Evolutionary conservation across 1,140 invertebrate species (phyloP), one percentile per base, ranked within the genome.

Genomic region (Scaptomyza graminum): DNA sequence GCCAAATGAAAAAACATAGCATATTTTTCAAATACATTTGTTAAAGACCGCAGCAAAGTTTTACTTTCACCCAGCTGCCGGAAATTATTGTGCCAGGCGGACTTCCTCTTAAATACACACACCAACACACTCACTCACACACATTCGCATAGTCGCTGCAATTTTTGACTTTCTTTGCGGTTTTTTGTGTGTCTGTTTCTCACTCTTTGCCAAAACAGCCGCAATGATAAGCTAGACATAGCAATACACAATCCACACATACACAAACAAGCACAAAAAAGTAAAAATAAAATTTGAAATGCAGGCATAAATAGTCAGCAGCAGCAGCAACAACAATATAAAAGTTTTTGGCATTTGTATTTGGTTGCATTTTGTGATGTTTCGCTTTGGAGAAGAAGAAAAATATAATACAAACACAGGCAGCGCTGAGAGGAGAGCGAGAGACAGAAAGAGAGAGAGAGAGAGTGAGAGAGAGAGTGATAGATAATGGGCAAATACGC

Each of bases 181-280:
- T 25, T 34, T 34, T 34, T 34, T 31, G 28, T 54, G 13, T 51
- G 55, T 67, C 15, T 52, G 47, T 61, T 54, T 66, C 46, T 59
- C 46, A 37, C 41, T 49, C 25, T 37, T n/a, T 18, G 22, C 49
- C 12, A 18, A 25, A 22, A 41, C 28, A 56, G 43, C 64, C 63
- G 51, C 67, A 73, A 65, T 69, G 80, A 69, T 71, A 65, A 82
- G 66, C 49, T 56, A 64, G 60, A 57, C 78, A 79, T 69, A 70
- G 43, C 56, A 70, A 55, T 13, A 65, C 41, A 61, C 43, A 41
- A 5, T 12, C 37, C 52, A 34, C n/a, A 71, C 47, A 74, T 25
- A 12, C 15, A 57, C 9, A 59, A 6, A 44, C 16, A 46, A 34
- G 18, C 6, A 22, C 5, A 9, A 4, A 46, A 56, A 54, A 18